Evolutionary conservation across 64 coral and sea anemone species (phyloP).

Genomic region (Dendronephthya gigantea): DNA sequence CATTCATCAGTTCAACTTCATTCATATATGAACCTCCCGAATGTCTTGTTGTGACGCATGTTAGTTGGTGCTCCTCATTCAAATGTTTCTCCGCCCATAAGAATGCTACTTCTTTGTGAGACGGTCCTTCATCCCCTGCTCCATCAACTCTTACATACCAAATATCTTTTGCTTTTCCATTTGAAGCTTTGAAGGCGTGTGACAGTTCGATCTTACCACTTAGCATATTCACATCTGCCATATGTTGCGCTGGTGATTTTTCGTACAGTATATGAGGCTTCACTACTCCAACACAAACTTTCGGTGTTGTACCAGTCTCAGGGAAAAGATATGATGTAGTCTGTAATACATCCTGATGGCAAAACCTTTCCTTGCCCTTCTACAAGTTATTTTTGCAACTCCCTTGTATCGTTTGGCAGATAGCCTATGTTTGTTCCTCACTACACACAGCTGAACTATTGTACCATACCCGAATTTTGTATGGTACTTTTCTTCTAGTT

Average conservation of each 20-base stretch:
- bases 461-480: slow-evolving; percentile 38
- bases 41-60: slow-evolving; percentile 25
- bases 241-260: slow-evolving; percentile 34
- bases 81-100: slow-evolving; percentile 48
- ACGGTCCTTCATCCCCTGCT: slow-evolving; percentile 37
- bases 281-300: slow-evolving; percentile 37
- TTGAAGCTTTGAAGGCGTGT: slow-evolving; percentile 16
- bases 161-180: slow-evolving; percentile 27
- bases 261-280: slow-evolving; percentile 35
- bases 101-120: slow-evolving; percentile 33
- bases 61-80: slow-evolving; percentile 15
- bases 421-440: slow-evolving; percentile 16
- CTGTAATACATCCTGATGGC: slow-evolving; percentile 30
- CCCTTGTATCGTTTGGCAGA: slow-evolving; percentile 20
- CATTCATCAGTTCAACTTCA: slow-evolving; percentile 40
- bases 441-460: slow-evolving; percentile 48
- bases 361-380: slow-evolving; percentile 36
- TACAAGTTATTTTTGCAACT: slow-evolving; percentile 39
- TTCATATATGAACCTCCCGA: slow-evolving; percentile 34
- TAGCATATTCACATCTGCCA: slow-evolving; percentile 44
- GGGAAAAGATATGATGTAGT: slow-evolving; percentile 42
- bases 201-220: slow-evolving; percentile 29
- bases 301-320: slow-evolving; percentile 42
- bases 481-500: slow-evolving; percentile 40
- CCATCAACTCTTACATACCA: slow-evolving; percentile 21